phyloP scores from a whole-genome alignment of 1,140 invertebrate genomes.

The Phocides pigmalion region DNA sequence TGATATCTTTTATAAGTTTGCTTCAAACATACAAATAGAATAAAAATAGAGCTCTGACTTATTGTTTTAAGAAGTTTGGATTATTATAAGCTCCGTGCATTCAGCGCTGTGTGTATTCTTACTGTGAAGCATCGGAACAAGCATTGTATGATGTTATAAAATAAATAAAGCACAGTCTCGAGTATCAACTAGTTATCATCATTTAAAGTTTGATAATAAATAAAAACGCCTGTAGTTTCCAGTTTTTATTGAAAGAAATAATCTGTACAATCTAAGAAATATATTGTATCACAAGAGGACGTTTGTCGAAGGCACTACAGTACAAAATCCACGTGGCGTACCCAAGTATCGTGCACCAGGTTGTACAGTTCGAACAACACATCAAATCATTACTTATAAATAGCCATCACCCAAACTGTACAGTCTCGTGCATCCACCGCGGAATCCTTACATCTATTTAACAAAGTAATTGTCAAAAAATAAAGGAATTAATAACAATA shows the following conservation, averaged over 20 bases:
- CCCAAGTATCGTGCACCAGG: no score
- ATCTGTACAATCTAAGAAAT: slow-evolving; percentile 76
- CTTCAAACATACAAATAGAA: no score
- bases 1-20: no score
- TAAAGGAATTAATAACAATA: slow-evolving; percentile 75
- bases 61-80: no score
- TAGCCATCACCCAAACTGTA: slow-evolving; percentile 2
- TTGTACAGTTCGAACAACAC: background rate
- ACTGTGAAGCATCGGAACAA: no score
- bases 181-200: no score
- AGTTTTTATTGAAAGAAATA: slow-evolving; percentile 75
- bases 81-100: no score
- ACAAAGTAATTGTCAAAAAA: slow-evolving; percentile 77
- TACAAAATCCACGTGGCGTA: slow-evolving; percentile 24
- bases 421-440: slow-evolving; percentile 6
- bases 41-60: no score
- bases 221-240: slow-evolving; percentile 32
- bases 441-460: slow-evolving; percentile 52
- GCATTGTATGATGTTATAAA: no score
- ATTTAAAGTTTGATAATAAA: slow-evolving; percentile 8
- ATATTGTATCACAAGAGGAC: slow-evolving; percentile 81
- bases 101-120: no score
- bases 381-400: background rate
- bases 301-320: slow-evolving; percentile 75
- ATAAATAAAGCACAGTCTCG: no score